phyloP scores from a whole-genome alignment of 2,113 vertebrate genomes.

The Perca schrenkii region DNA sequence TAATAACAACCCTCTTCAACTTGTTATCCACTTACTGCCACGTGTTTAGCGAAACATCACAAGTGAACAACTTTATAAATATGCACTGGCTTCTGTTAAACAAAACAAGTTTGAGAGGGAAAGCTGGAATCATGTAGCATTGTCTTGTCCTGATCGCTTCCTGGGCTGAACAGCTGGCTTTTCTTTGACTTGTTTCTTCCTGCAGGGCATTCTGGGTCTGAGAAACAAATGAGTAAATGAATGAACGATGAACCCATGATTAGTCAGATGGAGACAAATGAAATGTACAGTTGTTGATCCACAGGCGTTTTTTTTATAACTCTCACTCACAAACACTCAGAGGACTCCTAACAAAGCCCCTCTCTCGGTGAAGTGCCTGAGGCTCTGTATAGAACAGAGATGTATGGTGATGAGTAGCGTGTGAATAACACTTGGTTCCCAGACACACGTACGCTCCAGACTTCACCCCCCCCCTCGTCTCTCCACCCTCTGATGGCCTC shows the following conservation, averaged over 20 bases:
- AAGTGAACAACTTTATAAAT: conserved; percentile 13
- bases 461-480: conserved; percentile 49
- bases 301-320: conserved; percentile 33
- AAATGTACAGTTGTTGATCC: conserved; percentile 55
- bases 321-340: conserved; percentile 55
- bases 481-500: conserved; percentile 54
- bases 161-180: conserved; percentile 1
- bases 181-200: conserved; percentile 1
- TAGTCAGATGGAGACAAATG: conserved; percentile 43
- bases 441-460: conserved; percentile 65
- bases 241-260: conserved; percentile 32
- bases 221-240: conserved; percentile 29
- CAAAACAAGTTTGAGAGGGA: background rate
- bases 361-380: conserved; percentile 61
- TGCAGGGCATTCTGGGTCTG: background rate
- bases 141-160: background rate
- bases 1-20: conserved; percentile 42
- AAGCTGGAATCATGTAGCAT: background rate
- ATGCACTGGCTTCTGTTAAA: background rate
- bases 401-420: conserved; percentile 66
- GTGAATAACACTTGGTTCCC: conserved; percentile 79
- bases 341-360: conserved; percentile 65
- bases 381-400: conserved; percentile 61
- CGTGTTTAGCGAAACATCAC: conserved; percentile 7
- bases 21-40: conserved; percentile 23